phyloP scores from a whole-genome alignment of 2,113 vertebrate species.

The Serilophus lunatus region DNA sequence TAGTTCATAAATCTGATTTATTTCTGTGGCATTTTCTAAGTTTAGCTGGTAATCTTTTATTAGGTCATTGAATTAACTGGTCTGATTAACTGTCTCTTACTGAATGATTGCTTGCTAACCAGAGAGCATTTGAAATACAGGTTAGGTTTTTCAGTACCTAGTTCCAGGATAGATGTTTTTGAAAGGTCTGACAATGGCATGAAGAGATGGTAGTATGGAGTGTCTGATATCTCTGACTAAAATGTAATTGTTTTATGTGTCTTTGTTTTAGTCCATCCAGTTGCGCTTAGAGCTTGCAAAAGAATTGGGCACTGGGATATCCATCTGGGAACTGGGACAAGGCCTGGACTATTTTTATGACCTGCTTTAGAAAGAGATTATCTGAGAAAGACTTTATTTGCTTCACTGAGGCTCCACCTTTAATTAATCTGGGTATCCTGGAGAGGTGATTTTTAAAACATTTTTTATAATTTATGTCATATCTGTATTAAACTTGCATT shows the following conservation, averaged over 20 bases:
- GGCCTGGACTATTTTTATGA: constrained; percentile 99
- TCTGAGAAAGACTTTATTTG: background rate
- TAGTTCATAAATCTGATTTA: constrained; percentile 56
- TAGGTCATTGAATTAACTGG: constrained; percentile 35
- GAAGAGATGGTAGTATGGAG: background rate
- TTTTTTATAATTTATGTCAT: constrained; percentile 26
- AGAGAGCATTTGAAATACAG: background rate
- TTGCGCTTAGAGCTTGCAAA: constrained; percentile 84
- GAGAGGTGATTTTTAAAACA: background rate
- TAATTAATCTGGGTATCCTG: background rate
- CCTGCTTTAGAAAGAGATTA: constrained; percentile 78
- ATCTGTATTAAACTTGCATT: background rate
- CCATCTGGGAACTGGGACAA: constrained; percentile 98
- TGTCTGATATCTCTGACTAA: background rate
- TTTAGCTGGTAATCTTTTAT: constrained; percentile 36
- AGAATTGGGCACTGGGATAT: constrained; percentile 91
- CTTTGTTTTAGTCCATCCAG: constrained; percentile 81
- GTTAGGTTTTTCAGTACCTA: background rate
- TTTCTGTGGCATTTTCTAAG: constrained; percentile 13
- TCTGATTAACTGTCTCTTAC: background rate
- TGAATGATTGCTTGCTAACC: constrained; percentile 26
- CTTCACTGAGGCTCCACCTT: background rate
- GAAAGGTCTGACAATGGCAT: background rate
- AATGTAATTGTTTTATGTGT: background rate
- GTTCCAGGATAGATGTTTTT: background rate